Base-by-base conservation (phyloP, 2,888 invertebrate species). In the Bedellia somnulentella region DNA sequence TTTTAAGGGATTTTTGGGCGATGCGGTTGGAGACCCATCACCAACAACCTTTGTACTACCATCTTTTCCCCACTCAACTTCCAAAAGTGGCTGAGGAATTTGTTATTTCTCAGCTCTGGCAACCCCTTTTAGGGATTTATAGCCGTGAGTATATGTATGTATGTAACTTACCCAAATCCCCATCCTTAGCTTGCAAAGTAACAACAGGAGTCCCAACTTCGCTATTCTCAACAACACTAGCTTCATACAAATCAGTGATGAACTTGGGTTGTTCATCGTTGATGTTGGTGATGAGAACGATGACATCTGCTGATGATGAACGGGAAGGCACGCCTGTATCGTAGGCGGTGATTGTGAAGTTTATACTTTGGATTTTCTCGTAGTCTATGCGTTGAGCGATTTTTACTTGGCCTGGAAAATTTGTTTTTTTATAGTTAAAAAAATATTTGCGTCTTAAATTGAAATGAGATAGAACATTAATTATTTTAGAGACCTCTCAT, bases 251-350 rank as follows among this genome's bases (percentile, higher is more conserved):
- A 11, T 66, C 61, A 36, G 81, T 77, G 1, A 78, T 75, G 55
- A 95, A 95, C 27, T 78, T 73, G 0, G 95, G 95, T 49, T 86
- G 85, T 49, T 92, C 90, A 46, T 95, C 94, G 45, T 96, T 95
- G 0, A 90, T 80, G 51, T 95, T 94, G 17, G 83, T 71, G 2
- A 96, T 78, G 5, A 82, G 81, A 0, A 95, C 89, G 4, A 79
- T 78, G 1, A 96, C 83, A 4, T 83, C 79, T 0, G 93, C 93
- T 0, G 86, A 79, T 0, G 91, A 80, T 3, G 89, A 87, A 27
- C 90, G 68, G 45, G 87, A 86, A 0, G 95, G 95, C 1, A 89
- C 83, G 2, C 95, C 95, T 0, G 87, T 87, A 59, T 96, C 96
- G 42, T 82, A 87, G 0, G 91, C 94, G 2, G 85, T 76, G 0